Base-by-base conservation (phyloP, 2,888 invertebrate genomes). In the Hemicrepidius hirtus region DNA sequence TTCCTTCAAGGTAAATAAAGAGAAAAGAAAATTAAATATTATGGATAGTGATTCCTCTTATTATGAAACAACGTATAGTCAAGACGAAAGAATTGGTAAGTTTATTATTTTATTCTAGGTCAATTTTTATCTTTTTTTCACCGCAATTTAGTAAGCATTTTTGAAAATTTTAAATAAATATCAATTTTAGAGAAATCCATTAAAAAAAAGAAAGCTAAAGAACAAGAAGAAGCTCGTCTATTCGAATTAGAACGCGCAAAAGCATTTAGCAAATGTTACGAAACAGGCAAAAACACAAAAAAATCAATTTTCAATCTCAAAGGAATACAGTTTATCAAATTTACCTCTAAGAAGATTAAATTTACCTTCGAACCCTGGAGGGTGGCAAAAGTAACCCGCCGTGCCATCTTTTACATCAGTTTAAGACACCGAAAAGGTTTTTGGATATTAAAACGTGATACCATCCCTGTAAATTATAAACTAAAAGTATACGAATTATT, bases 381-480 rank as follows among this genome's bases (percentile, higher is more conserved):
- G 32, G 59, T 80, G 4, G 76, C 74, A 13, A 20, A 70, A 13
- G 79, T 81, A 3, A 76, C 69, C 59, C 35, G 50, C 21, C 75
- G 65, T 6, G 64, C 75, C 24, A 71, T 71, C 21, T 81, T 81
- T 75, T 79, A 76, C 21, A 69, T 77, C 32, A 78, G 79, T 0
- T 37, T 82, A n/a, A 65, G 62, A 10, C 80, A 80, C 40, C 24
- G 50, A 18, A 73, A 73, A n/a, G 67, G 75, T n/a, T 68, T 75
- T 46, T 82, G 82, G 82, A 60, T 75, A n/a, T 60, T 81, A 13
- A 74, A 71, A 21, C 63, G 79, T 24, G 77, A 80, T 73, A 76
- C 80, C 1, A 59, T 81, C 16, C 82, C 82, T 2, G 68, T 24
- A 0, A 75, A 76, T 71, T 79, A 70, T 10, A 77, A 75, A 44